Conservation (phyloP, 1,140 invertebrate species). For the Diorhabda carinulata region DNA sequence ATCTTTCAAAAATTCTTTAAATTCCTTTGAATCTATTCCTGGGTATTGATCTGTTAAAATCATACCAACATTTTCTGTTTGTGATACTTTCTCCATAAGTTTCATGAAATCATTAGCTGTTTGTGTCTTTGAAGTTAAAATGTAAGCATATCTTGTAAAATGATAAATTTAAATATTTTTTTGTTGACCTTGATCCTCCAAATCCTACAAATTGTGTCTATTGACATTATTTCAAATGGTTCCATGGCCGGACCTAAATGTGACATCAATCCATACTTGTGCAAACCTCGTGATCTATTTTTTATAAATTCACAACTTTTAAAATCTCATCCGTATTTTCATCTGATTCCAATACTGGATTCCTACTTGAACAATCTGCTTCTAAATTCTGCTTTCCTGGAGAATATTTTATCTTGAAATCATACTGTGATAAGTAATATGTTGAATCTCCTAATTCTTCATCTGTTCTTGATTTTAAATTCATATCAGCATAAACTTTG, state of each 20-base stretch:
- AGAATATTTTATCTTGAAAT: slow-evolving; percentile 44
- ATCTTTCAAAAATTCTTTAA: too few species aligned
- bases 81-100: too few species aligned
- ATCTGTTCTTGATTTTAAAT: slow-evolving; percentile 28
- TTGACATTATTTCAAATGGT: background rate
- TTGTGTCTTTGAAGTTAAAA: too few species aligned
- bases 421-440: slow-evolving; percentile 46
- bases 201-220: slow-evolving; percentile 29
- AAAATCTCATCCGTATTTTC: slow-evolving; percentile 39
- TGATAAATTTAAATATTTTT: slow-evolving; percentile 37
- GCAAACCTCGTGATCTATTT: slow-evolving; percentile 39
- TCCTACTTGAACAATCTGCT: slow-evolving; percentile 45
- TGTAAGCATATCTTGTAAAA: slow-evolving; percentile 40
- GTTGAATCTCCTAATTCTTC: slow-evolving; percentile 43
- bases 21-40: too few species aligned
- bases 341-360: slow-evolving; percentile 41
- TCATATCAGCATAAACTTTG: too few species aligned
- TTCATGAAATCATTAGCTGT: too few species aligned
- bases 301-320: slow-evolving; percentile 42
- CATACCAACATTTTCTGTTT: too few species aligned
- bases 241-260: too few species aligned
- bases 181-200: slow-evolving; percentile 35
- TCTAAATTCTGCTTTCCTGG: slow-evolving; percentile 44
- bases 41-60: too few species aligned
- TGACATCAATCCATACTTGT: too few species aligned